Conservation (phyloP, 2,797 vertebrate genomes). For the Cyprinella venusta region DNA sequence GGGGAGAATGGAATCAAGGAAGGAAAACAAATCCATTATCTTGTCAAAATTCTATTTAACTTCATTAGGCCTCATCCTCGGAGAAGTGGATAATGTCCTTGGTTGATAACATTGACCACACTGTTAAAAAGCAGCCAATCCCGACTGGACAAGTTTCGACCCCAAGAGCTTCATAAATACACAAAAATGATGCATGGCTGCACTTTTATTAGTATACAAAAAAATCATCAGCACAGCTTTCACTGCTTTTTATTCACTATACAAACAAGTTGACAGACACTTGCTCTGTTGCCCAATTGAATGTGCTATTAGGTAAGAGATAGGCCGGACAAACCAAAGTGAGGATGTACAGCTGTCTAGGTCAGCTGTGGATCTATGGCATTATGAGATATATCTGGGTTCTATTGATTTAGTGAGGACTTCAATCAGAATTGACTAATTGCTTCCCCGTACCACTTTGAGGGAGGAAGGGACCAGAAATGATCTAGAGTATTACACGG, state of each 20-base stretch:
- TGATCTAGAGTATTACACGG: conserved; percentile 56
- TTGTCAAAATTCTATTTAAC: conserved; percentile 64
- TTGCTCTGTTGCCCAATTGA: conserved; percentile 2
- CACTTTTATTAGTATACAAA: conserved; percentile 30
- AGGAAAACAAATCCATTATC: conserved; percentile 66
- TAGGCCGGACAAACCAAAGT: conserved; percentile 59
- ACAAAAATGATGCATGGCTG: conserved; percentile 32
- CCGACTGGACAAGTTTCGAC: conserved; percentile 46
- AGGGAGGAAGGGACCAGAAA: conserved; percentile 37
- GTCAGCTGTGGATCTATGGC: conserved; percentile 59
- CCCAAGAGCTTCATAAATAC: conserved; percentile 39
- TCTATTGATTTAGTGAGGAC: conserved; percentile 70
- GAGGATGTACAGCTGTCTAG: conserved; percentile 63
- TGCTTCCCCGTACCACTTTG: conserved; percentile 59
- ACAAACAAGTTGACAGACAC: neutral
- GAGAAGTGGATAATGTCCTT: conserved; percentile 51
- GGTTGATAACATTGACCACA: conserved; percentile 56
- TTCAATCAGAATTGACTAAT: conserved; percentile 69
- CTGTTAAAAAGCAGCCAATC: conserved; percentile 56
- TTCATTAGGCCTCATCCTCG: conserved; percentile 59
- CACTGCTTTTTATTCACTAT: neutral
- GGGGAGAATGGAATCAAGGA: conserved; percentile 58
- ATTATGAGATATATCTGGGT: conserved; percentile 66
- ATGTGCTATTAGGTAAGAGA: conserved; percentile 24
- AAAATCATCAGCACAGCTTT: conserved; percentile 3